These are phyloP conservation scores for Drosophila kohkoa DNA, from an alignment of 1,140 invertebrate genomes.

Conservation along the genomic window DNA sequence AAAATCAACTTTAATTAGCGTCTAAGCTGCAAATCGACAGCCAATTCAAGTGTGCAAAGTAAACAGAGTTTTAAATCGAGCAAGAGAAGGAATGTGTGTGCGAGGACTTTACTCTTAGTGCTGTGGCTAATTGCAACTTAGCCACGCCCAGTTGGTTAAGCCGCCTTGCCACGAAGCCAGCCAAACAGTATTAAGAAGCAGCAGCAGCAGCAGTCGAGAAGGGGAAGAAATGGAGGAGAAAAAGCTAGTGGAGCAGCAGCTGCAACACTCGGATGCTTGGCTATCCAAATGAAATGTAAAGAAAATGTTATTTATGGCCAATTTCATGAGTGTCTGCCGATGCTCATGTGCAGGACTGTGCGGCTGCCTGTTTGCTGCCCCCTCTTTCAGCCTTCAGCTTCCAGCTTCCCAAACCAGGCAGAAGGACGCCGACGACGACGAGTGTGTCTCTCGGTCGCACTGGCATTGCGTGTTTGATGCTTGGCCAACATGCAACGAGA, in stretches of 20 bases:
- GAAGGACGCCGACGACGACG: slow-evolving; percentile 1
- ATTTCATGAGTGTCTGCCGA: slow-evolving; percentile 80
- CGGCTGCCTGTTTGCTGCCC: slow-evolving; percentile 1
- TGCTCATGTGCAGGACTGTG: slow-evolving; percentile 49
- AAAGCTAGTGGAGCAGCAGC: slow-evolving; percentile 10
- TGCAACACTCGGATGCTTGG: slow-evolving; percentile 29
- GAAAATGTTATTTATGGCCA: slow-evolving; percentile 84
- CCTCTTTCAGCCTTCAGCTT: neutral
- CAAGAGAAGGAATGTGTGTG: slow-evolving; percentile 3
- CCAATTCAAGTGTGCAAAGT: slow-evolving; percentile 55
- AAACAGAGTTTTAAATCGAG: slow-evolving; percentile 67
- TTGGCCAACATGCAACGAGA: slow-evolving; percentile 45
- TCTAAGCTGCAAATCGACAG: slow-evolving; percentile 59
- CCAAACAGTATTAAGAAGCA: slow-evolving; percentile 60
- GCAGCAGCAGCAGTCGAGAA: slow-evolving; percentile 9
- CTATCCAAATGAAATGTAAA: slow-evolving; percentile 81
- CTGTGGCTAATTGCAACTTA: slow-evolving; percentile 79
- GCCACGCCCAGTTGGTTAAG: slow-evolving; percentile 77
- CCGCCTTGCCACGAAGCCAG: slow-evolving; percentile 50
- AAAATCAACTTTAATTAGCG: slow-evolving; percentile 75
- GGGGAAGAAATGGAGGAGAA: neutral
- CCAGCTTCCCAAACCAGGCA: neutral
- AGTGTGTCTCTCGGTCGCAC: slow-evolving; percentile 17
- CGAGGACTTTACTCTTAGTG: slow-evolving; percentile 41
- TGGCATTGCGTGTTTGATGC: slow-evolving; percentile 49